Base-by-base conservation (phyloP, 1,140 invertebrate species). In the Dinoponera quadriceps region DNA sequence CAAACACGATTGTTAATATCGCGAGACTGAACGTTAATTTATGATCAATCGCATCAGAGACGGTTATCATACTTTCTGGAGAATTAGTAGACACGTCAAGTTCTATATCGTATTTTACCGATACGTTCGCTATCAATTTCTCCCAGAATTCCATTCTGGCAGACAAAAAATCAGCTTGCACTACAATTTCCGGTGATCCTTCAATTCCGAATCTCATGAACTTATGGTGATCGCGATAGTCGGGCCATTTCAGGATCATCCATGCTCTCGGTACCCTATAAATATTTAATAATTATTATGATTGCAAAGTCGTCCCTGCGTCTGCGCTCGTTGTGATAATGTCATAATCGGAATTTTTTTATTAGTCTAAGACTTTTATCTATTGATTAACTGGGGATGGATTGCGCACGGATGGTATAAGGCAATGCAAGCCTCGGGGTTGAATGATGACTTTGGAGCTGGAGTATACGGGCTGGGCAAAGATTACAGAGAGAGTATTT, bases 101-200 rank as follows among this genome's bases (percentile, higher is more conserved):
- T n/a, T n/a, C n/a, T n/a, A n/a, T n/a, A n/a, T n/a, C n/a, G n/a
- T n/a, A n/a, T n/a, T n/a, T n/a, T n/a, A n/a, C n/a, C n/a, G n/a
- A n/a, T n/a, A n/a, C n/a, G n/a, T n/a, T 0, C n/a, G 5, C 74
- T 55, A 54, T 82, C 22, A 92, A 44, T 48, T 89, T 68, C 9
- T 87, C 63, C 91, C 93, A 94, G 54, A 94, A 94, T 33, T 71
- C 59, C 90, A 93, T 93, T 80, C 89, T 89, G 0, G 85, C 80
- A 0, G 84, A 60, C 11, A 91, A 72, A 57, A 92, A 92, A 71
- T 91, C 71, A 1, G 69, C n/a, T 57, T 89, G 22, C 83, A 93
- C 89, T 1, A 74, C 78, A 20, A 80, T 75, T 49, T 90, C 78
- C 51, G 91, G 78, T 22, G 72, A 82, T 72, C 33, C 88, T 14